These are phyloP conservation scores for Euwallacea similis DNA, from an alignment of 1,140 invertebrate species.

Conservation along the genomic window DNA sequence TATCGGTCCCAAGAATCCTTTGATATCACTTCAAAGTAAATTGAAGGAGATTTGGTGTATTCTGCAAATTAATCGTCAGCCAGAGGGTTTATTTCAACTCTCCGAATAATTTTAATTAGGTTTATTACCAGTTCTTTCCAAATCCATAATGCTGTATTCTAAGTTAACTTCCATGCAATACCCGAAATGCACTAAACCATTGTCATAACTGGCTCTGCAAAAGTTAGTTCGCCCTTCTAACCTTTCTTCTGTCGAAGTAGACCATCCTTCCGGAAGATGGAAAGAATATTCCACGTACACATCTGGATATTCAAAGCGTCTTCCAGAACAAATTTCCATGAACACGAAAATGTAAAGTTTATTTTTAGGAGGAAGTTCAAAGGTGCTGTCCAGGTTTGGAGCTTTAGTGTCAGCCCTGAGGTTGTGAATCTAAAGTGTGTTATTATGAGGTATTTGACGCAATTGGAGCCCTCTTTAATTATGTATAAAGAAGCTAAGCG, in stretches of 20 bases:
- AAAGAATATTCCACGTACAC: slow-evolving; percentile 47
- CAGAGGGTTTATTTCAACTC: too few relatives aligned
- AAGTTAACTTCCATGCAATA: slow-evolving; percentile 45
- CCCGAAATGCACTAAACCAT: slow-evolving; percentile 41
- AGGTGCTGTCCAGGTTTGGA: slow-evolving; percentile 10
- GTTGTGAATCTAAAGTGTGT: not conserved
- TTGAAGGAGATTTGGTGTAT: slow-evolving; percentile 40
- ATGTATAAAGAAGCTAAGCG: slow-evolving; percentile 31
- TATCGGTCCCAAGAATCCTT: slow-evolving; percentile 47
- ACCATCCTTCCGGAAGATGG: slow-evolving; percentile 46
- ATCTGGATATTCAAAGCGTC: slow-evolving; percentile 45
- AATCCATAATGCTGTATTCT: slow-evolving; percentile 41
- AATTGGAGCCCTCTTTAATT: slow-evolving; percentile 16
- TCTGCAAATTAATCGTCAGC: slow-evolving; percentile 19
- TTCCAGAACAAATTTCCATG: slow-evolving; percentile 45
- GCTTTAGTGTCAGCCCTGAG: not conserved
- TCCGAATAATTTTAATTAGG: too few relatives aligned
- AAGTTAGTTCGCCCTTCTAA: slow-evolving; percentile 45
- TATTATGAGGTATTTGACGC: not conserved
- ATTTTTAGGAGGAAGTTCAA: slow-evolving; percentile 43
- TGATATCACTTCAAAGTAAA: slow-evolving; percentile 50
- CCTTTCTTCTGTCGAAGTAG: slow-evolving; percentile 25
- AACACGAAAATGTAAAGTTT: slow-evolving; percentile 45
- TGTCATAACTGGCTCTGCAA: slow-evolving; percentile 35
- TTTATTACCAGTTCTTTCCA: slow-evolving; percentile 10